Evolutionary conservation across 2,888 invertebrate species (phyloP).

Genomic region (Drosophila kambysellisi): DNA sequence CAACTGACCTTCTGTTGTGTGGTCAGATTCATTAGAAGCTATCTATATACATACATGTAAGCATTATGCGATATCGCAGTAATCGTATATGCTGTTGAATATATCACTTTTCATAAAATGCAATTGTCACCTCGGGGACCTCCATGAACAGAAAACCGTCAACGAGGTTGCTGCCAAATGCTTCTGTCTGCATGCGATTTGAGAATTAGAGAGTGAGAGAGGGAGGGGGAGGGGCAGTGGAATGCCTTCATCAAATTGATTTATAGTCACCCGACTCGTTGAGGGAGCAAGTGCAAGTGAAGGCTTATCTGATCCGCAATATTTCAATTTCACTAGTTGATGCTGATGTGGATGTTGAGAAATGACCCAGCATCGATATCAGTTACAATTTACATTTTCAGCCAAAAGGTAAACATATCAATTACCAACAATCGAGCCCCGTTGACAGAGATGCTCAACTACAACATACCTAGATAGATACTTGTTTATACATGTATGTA

Average conservation of each 20-base stretch:
- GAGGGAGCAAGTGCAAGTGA: conserved; percentile 22
- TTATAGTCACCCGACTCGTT: conserved; percentile 18
- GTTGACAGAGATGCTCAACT: conserved; percentile 68
- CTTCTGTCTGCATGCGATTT: conserved; percentile 29
- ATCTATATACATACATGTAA: conserved; percentile 1
- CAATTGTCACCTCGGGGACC: conserved; percentile 73
- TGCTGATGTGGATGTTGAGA: conserved; percentile 76
- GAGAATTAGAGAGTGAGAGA: not conserved
- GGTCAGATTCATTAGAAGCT: conserved; percentile 53
- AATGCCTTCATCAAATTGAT: conserved; percentile 30
- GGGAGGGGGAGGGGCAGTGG: not conserved
- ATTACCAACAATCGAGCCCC: conserved; percentile 70
- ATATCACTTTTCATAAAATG: conserved; percentile 72
- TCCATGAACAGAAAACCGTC: conserved; percentile 61
- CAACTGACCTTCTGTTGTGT: conserved; percentile 50
- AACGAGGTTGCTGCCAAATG: conserved; percentile 32
- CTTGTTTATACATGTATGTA: not conserved
- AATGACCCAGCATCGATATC: conserved; percentile 67
- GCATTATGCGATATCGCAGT: conserved; percentile 8
- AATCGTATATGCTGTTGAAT: conserved; percentile 54
- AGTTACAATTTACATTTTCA: conserved; percentile 74
- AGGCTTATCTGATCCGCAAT: conserved; percentile 72
- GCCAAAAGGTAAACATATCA: conserved; percentile 73
- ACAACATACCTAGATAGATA: conserved; percentile 4
- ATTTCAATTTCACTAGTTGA: conserved; percentile 76